These are phyloP conservation scores for Melanogrammus aeglefinus DNA, from an alignment of 2,797 vertebrate species.

Conservation along the genomic window DNA sequence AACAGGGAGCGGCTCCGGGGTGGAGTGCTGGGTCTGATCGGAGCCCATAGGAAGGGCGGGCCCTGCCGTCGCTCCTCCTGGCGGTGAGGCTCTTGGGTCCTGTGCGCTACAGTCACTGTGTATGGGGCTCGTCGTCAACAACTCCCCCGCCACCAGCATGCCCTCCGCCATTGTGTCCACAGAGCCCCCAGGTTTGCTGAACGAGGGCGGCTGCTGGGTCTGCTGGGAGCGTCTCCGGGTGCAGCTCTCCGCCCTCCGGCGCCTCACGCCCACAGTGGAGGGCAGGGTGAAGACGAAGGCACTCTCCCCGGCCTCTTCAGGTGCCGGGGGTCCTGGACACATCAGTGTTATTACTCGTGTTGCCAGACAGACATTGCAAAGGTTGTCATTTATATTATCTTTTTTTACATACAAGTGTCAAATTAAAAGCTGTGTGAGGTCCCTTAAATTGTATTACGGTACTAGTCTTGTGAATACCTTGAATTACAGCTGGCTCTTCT, in stretches of 20 bases:
- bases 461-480: slow-evolving; percentile 46
- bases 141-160: neutral
- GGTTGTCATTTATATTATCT: neutral
- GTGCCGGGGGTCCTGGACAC: slow-evolving; percentile 18
- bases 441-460: neutral
- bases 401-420: neutral
- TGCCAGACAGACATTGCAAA: neutral
- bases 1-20: slow-evolving; percentile 52
- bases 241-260: slow-evolving; percentile 38
- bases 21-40: slow-evolving; percentile 56
- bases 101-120: slow-evolving; percentile 9
- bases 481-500: slow-evolving; percentile 31
- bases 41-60: neutral
- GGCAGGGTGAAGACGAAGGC: slow-evolving; percentile 45
- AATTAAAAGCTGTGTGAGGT: neutral
- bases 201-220: slow-evolving; percentile 27
- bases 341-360: neutral
- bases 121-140: slow-evolving; percentile 36
- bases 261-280: slow-evolving; percentile 63
- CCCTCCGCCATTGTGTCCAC: neutral
- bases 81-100: slow-evolving; percentile 6
- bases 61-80: slow-evolving; percentile 26
- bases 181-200: slow-evolving; percentile 17
- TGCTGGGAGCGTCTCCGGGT: slow-evolving; percentile 55
- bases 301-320: slow-evolving; percentile 7